Evolutionary conservation across 2,113 vertebrate genomes (phyloP).

Genomic region (Octodon degus): DNA sequence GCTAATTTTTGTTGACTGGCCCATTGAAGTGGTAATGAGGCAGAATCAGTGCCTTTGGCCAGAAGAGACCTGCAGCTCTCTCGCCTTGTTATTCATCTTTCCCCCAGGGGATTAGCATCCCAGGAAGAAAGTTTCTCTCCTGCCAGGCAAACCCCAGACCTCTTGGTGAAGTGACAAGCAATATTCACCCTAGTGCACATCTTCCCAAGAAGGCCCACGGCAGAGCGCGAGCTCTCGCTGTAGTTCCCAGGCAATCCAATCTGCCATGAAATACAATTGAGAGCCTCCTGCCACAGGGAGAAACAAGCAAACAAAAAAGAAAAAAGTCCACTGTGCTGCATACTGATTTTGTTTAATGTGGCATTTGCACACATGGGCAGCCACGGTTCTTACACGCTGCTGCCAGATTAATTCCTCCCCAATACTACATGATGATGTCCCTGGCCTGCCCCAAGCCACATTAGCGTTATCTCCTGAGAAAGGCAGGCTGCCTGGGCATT

Average conservation of each 20-base stretch:
- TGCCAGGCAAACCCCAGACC: slow-evolving; percentile 52
- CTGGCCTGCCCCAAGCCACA: background rate
- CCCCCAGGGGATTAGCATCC: slow-evolving; percentile 50
- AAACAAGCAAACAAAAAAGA: slow-evolving; percentile 48
- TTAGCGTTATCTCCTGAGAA: background rate
- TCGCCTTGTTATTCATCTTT: slow-evolving; percentile 53
- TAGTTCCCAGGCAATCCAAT: slow-evolving; percentile 26
- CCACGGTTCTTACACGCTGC: slow-evolving; percentile 1
- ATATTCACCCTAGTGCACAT: slow-evolving; percentile 21
- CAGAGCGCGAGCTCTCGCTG: slow-evolving; percentile 11
- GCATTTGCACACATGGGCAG: slow-evolving; percentile 33
- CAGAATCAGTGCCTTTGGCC: slow-evolving; percentile 66
- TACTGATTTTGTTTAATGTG: slow-evolving; percentile 63
- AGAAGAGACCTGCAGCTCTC: slow-evolving; percentile 43
- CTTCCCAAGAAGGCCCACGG: slow-evolving; percentile 63
- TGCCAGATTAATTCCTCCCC: slow-evolving; percentile 20
- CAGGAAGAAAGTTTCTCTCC: slow-evolving; percentile 42
- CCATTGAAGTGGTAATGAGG: slow-evolving; percentile 75
- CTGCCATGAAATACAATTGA: slow-evolving; percentile 12
- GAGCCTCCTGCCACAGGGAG: slow-evolving; percentile 17
- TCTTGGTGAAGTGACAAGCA: slow-evolving; percentile 60
- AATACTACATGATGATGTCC: background rate
- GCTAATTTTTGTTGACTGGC: slow-evolving; percentile 68
- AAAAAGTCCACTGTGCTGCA: slow-evolving; percentile 52
- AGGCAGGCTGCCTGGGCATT: background rate